Evolutionary conservation across 1,140 invertebrate species (phyloP), one percentile per base, ranked within the genome.

Genomic region (Micrasema longulum): DNA sequence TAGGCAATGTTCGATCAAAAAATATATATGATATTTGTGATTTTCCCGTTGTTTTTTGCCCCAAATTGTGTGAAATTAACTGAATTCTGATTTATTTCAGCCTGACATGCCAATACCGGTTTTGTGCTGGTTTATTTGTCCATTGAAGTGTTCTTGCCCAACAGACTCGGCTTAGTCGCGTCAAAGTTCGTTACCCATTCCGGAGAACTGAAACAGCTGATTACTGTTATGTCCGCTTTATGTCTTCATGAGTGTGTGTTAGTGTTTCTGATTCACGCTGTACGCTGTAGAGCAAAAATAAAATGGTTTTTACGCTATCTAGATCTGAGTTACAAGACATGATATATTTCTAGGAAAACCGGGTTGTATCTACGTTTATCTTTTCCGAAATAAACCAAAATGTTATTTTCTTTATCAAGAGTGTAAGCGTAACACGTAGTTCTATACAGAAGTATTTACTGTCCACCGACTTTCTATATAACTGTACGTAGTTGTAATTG

Each of bases 151-250:
- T 22, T 69, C 57, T 68, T 53, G 18, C 41, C 45, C 60, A 31
- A 31, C 55, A 36, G 48, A 57, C 48, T 48, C 57, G 41, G 55
- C 22, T 57, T 48, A 43, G 53, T 63, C 26, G 64, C 65, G 64
- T 68, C 71, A 72, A 72, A 62, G 64, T 45, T 66, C 71, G 71
- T 68, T 52, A 60, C 43, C 43, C 47, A 57, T 14, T 38, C 41
- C 36, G 65, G 38, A 50, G 69, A 43, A 4, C 53, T 18, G 52
- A 64, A 72, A 72, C 71, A 72, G 71, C 71, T 72, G 71, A 72
- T 72, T 72, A 67, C 71, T 72, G 67, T 69, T 69, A 69, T 57
- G 22, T 31, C 41, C n/a, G 50, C n/a, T 10, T 52, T 14, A 9
- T 38, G 31, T 55, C 18, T 45, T 45, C 18, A 45, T 22, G 48